Evolutionary conservation across 1,140 invertebrate species (phyloP).

Genomic region (Cherax destructor): DNA sequence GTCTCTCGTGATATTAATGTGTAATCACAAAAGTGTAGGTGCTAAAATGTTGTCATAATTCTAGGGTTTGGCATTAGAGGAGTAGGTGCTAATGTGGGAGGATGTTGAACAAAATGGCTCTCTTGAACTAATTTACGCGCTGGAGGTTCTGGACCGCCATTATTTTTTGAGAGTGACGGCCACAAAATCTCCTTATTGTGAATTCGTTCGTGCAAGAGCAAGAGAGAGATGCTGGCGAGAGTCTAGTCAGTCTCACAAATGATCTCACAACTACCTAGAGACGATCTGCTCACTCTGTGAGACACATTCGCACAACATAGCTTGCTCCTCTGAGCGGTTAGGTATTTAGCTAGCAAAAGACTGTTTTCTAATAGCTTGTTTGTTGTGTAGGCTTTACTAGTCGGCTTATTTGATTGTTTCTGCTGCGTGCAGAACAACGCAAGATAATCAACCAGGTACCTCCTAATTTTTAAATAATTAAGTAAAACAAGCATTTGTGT

Average conservation of each 20-base stretch:
- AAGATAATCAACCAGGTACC: not conserved
- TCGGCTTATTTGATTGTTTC: not conserved
- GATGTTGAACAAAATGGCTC: no score
- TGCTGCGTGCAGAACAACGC: not conserved
- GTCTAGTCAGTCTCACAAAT: not conserved
- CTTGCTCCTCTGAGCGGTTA: not conserved
- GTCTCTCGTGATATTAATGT: no score
- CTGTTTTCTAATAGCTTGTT: not conserved
- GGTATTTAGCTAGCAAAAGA: not conserved
- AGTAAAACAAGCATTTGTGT: no score
- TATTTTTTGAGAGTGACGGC: no score
- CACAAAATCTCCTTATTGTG: no score
- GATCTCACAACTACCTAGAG: not conserved
- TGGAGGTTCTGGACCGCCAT: no score
- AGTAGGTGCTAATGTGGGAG: no score
- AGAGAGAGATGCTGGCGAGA: no score
- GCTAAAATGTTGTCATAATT: not conserved
- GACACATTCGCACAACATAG: not conserved
- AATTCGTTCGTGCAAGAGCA: no score
- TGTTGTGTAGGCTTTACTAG: not conserved
- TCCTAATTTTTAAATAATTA: not conserved
- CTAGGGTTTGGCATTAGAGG: no score
- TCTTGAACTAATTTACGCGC: no score
- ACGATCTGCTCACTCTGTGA: not conserved
- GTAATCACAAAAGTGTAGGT: not conserved